Percentiles rank a stretch among this genome's conserved stretches.
Conservation (phyloP, 2,888 invertebrate genomes). For the Psylliodes chrysocephalus region DNA sequence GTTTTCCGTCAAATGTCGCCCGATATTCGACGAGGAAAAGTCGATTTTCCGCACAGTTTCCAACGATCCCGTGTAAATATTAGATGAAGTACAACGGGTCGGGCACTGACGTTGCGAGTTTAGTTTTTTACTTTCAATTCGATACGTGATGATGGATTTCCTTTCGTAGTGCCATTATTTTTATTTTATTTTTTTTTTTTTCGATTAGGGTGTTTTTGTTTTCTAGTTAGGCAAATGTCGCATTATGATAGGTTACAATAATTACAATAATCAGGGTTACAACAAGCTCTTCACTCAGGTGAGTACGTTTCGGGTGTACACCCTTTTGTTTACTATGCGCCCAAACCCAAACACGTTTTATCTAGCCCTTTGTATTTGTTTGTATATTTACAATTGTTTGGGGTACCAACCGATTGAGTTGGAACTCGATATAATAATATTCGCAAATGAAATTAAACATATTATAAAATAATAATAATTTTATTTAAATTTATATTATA, state of each 20-base stretch:
- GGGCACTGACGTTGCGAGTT: constrained; percentile 10
- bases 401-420: too few relatives aligned
- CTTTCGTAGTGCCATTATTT: constrained; percentile 26
- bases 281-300: constrained; percentile 88
- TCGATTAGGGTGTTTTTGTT: constrained; percentile 44
- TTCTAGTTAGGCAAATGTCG: constrained; percentile 65
- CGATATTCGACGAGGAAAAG: not conserved
- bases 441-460: too few relatives aligned
- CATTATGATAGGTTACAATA: constrained; percentile 82
- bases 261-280: constrained; percentile 78
- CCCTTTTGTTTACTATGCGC: constrained; percentile 14
- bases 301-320: constrained; percentile 49
- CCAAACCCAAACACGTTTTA: not conserved
- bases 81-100: constrained; percentile 23
- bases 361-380: too few relatives aligned
- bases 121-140: constrained; percentile 11
- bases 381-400: too few relatives aligned
- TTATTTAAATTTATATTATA: too few relatives aligned
- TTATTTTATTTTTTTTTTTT: constrained; percentile 18
- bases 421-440: too few relatives aligned
- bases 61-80: constrained; percentile 1
- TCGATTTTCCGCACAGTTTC: constrained; percentile 1
- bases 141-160: constrained; percentile 28
- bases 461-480: too few relatives aligned
- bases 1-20: constrained; percentile 30